These are phyloP conservation scores for western clawed frog (Xenopus tropicalis) DNA, from an alignment of 2,113 vertebrate species.

Conservation along the genomic window DNA sequence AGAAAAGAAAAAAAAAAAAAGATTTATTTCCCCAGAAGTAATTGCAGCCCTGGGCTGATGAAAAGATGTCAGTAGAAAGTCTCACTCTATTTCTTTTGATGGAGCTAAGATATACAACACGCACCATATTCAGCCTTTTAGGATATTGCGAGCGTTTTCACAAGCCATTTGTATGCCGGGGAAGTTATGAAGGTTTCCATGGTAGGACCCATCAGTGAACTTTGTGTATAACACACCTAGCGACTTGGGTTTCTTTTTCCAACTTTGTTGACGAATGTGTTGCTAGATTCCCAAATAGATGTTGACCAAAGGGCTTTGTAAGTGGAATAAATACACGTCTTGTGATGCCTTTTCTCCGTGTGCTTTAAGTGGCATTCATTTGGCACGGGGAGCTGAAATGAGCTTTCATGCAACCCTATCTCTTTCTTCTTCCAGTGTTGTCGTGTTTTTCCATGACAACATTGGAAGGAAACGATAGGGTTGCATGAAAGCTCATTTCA, in stretches of 20 bases:
- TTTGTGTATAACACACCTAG: not conserved
- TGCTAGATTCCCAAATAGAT: not conserved
- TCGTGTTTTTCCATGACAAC: conserved; percentile 2
- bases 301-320: not conserved
- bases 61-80: conserved; percentile 56
- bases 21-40: conserved; percentile 52
- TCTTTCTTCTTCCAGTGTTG: not conserved
- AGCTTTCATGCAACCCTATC: not conserved
- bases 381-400: not conserved
- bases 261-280: not conserved
- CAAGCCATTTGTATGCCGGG: conserved; percentile 44
- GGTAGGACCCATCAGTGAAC: conserved; percentile 24
- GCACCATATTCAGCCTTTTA: not conserved
- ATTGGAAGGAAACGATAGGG: not conserved
- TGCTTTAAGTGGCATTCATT: conserved; percentile 1
- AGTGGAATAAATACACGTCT: not conserved
- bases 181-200: conserved; percentile 52
- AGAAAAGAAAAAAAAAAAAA: conserved; percentile 28
- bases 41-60: conserved; percentile 36
- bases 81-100: conserved; percentile 45
- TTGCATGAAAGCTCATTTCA: not conserved
- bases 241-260: not conserved
- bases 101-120: conserved; percentile 47
- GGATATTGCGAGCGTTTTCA: conserved; percentile 35
- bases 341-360: not conserved